Base-by-base conservation (phyloP, 2,113 vertebrate species). In the Bufo bufo region DNA sequence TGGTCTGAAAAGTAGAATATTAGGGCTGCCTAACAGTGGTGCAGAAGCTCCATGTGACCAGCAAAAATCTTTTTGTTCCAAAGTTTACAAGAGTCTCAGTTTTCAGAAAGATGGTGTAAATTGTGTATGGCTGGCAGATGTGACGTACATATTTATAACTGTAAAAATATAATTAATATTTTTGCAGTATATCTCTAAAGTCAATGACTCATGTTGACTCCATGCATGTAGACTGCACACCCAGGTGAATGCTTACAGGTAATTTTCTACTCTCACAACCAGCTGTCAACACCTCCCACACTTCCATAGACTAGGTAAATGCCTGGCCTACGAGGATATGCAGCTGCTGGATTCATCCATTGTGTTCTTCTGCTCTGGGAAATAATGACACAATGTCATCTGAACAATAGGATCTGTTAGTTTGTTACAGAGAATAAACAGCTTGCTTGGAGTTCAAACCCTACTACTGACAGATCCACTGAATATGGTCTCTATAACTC, bases 291-390 rank as follows among this genome's bases (percentile, higher is more conserved):
- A 91, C 69, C 69, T 92, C 83, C 84, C 86, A 80, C 71, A 71
- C 79, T 90, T 92, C 82, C 66, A 50, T 89, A 89, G 13, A 83
- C 66, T 0, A 90, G 74, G 78, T 75, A 89, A 90, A 90, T 90
- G 87, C 58, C 81, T 81, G 82, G 83, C 77, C 85, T 66, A 63
- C 23, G 78, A 20, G 66, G 61, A 77, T 80, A 89, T 20, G 17
- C 92, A 94, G 90, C 90, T 93, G 91, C 88, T 52, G 47, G 63
- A 83, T 58, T 56, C 56, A 63, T 89, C 85, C 91, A 92, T 92
- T 90, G 90, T 90, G 90, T 88, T 87, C 65, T 61, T 85, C 12
- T 16, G 85, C 90, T 86, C 56, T 11, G 81, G 88, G 90, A 90
- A 90, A 89, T 45, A 80, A 89, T 88, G 90, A 90, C 77, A 89